Conservation (phyloP, 2,113 vertebrate species). For the Mystacornis crossleyi region DNA sequence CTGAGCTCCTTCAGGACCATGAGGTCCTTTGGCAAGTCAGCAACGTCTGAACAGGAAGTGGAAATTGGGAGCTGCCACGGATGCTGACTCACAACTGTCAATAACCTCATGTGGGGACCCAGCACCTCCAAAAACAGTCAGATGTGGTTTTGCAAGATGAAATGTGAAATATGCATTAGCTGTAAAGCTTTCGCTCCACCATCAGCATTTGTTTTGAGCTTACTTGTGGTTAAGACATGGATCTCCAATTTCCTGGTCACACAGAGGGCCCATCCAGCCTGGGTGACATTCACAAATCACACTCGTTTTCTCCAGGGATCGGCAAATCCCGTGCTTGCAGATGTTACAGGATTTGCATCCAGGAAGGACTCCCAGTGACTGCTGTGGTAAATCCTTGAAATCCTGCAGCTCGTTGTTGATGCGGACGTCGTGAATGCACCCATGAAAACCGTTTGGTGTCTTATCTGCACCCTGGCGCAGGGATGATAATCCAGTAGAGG, state of each 20-base stretch:
- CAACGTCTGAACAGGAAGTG: neutral
- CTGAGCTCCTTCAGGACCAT: neutral
- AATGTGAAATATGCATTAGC: neutral
- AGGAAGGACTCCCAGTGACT: constrained; percentile 82
- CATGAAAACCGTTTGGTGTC: constrained; percentile 86
- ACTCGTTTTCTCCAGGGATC: constrained; percentile 85
- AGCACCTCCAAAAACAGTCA: neutral
- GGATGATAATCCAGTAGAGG: constrained; percentile 83
- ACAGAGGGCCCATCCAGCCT: constrained; percentile 85
- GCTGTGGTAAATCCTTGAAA: constrained; percentile 81
- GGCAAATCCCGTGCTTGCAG: constrained; percentile 90
- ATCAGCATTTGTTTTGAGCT: neutral
- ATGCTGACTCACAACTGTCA: neutral
- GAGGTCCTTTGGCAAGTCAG: neutral
- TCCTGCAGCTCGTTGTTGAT: constrained; percentile 95
- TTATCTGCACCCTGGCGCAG: constrained; percentile 87
- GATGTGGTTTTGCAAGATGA: neutral
- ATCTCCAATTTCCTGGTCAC: constrained; percentile 83
- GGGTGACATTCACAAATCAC: constrained; percentile 92
- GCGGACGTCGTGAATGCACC: constrained; percentile 92
- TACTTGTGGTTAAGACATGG: constrained; percentile 89
- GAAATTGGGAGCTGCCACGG: neutral
- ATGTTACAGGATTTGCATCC: constrained; percentile 95
- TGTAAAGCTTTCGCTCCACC: neutral
- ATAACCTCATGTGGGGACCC: neutral